Conservation (phyloP, 2,888 invertebrate species). For the Rotaria socialis region DNA sequence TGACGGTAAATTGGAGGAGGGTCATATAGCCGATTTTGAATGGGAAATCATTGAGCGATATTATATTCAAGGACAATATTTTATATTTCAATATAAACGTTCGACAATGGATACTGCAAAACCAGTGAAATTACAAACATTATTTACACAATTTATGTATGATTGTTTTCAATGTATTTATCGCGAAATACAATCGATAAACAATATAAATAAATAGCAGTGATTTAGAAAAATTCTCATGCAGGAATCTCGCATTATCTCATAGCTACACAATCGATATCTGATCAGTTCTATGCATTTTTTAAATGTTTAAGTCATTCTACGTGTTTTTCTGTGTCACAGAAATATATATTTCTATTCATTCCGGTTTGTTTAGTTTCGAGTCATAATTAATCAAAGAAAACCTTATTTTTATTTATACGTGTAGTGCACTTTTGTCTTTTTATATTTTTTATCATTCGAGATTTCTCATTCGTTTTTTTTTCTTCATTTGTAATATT, state of each 20-base stretch:
- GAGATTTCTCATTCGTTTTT: neutral
- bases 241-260: neutral
- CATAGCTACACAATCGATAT: neutral
- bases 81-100: constrained; percentile 75
- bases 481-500: neutral
- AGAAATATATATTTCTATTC: neutral
- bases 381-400: neutral
- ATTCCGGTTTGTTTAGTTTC: neutral
- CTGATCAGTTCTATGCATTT: neutral
- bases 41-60: constrained; percentile 70
- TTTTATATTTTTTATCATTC: neutral
- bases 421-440: neutral
- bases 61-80: constrained; percentile 60
- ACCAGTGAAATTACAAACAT: neutral
- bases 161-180: constrained; percentile 20
- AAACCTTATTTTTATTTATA: neutral
- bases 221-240: neutral
- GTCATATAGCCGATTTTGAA: constrained; percentile 74
- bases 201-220: neutral
- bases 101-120: neutral
- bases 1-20: constrained; percentile 72
- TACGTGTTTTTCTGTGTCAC: too few relatives aligned
- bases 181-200: neutral
- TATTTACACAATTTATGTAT: neutral
- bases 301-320: too few relatives aligned